Conservation (phyloP, 2,888 invertebrate species). For the Nymphalis c-album region DNA sequence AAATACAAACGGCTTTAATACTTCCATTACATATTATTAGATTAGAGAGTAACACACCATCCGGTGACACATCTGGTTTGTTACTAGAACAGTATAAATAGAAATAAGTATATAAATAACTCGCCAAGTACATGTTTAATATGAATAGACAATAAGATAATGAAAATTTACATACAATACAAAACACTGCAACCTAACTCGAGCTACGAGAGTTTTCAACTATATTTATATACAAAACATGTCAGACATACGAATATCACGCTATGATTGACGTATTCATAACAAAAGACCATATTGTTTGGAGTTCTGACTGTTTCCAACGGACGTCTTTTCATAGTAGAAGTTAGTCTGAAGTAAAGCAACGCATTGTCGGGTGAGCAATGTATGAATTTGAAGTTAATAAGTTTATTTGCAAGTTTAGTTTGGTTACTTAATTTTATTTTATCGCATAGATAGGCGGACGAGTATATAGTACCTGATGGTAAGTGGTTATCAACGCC, state of each 20-base stretch:
- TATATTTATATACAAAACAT: slow-evolving; percentile 16
- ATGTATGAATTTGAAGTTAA: neutral
- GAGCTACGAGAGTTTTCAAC: slow-evolving; percentile 18
- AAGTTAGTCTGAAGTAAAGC: neutral
- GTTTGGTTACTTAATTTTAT: too few species aligned
- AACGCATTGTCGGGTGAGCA: neutral
- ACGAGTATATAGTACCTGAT: too few species aligned
- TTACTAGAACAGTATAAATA: too few species aligned
- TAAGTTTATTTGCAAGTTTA: neutral
- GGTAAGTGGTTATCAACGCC: too few species aligned
- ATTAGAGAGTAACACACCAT: too few species aligned
- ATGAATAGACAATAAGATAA: slow-evolving; percentile 6
- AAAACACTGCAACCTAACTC: slow-evolving; percentile 20
- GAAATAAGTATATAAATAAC: too few species aligned
- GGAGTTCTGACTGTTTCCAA: neutral
- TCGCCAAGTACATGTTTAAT: neutral
- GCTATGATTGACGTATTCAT: slow-evolving; percentile 29
- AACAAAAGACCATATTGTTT: slow-evolving; percentile 23
- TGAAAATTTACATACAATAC: slow-evolving; percentile 25
- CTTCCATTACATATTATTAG: too few species aligned
- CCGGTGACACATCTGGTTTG: too few species aligned
- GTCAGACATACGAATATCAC: slow-evolving; percentile 8
- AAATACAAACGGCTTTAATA: too few species aligned
- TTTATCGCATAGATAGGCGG: too few species aligned
- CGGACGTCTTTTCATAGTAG: neutral